A percentile compares a stretch with the other conserved stretches of the same genome.
Evolutionary conservation across 2,797 vertebrate genomes (phyloP).

Genomic region (Mus minutoides): DNA sequence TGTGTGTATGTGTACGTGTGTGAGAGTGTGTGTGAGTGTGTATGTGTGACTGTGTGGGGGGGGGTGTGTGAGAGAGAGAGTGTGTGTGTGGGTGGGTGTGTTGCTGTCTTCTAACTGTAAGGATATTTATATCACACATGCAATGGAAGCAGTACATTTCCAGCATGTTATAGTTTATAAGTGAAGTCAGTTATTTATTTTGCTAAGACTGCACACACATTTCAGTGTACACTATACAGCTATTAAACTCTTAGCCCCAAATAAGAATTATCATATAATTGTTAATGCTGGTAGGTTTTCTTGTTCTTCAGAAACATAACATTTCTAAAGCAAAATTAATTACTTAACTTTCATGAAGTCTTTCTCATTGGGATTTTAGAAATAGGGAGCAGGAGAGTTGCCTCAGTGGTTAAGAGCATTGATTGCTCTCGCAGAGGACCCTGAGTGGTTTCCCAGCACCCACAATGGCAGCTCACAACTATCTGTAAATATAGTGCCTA

Average conservation of each 20-base stretch:
- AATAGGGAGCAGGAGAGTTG: background rate
- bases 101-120: background rate
- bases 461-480: background rate
- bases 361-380: conserved; percentile 39
- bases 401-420: background rate
- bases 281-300: conserved; percentile 6
- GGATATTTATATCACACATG: background rate
- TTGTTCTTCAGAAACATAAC: conserved; percentile 46
- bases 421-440: background rate
- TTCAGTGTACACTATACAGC: conserved; percentile 13
- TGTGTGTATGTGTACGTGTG: too few relatives aligned
- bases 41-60: too few relatives aligned
- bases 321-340: conserved; percentile 21
- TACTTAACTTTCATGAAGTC: conserved; percentile 58
- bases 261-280: background rate
- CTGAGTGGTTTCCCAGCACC: background rate
- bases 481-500: background rate
- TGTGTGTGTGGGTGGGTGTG: background rate
- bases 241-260: conserved; percentile 30
- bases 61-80: too few relatives aligned
- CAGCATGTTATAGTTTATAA: conserved; percentile 34
- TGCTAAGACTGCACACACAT: background rate
- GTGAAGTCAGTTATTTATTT: conserved; percentile 1
- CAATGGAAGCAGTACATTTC: conserved; percentile 28
- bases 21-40: too few relatives aligned